phyloP scores from a whole-genome alignment of 92 coral and sea anemone species.

The Epizoanthus stellaris region DNA sequence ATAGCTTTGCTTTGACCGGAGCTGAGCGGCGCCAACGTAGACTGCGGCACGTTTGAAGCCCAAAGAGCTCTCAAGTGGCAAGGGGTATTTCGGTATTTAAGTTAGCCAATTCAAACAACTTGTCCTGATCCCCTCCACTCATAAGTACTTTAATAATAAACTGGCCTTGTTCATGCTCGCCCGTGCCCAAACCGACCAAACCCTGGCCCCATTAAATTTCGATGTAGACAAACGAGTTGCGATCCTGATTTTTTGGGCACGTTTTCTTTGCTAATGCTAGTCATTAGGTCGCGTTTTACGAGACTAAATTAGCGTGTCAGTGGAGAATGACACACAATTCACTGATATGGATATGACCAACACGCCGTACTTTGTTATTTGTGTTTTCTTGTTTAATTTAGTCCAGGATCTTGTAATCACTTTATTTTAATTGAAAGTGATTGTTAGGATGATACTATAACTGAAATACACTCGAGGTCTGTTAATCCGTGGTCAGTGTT shows the following conservation, averaged over 20 bases:
- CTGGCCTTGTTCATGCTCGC: background rate
- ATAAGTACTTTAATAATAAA: constrained; percentile 23
- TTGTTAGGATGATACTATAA: background rate
- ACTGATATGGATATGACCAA: background rate
- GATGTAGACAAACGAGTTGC: background rate
- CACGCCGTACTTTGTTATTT: background rate
- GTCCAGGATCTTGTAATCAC: constrained; percentile 6
- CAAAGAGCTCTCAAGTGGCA: constrained; percentile 47
- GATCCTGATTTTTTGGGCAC: background rate
- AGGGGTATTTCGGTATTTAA: constrained; percentile 21
- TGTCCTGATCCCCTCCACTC: constrained; percentile 43
- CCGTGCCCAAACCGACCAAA: constrained; percentile 25
- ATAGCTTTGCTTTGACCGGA: constrained; percentile 14
- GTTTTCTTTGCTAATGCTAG: background rate
- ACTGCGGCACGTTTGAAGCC: constrained; percentile 38
- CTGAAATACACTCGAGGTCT: background rate
- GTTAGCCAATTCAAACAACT: constrained; percentile 49
- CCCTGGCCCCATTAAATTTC: background rate
- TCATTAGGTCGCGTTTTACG: too few species aligned
- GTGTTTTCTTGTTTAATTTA: background rate
- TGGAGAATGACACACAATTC: background rate
- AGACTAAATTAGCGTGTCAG: too few species aligned
- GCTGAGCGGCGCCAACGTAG: constrained; percentile 34
- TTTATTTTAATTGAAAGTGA: background rate
- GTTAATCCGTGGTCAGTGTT: background rate